These are phyloP conservation scores for Drosophila setosimentum DNA, from an alignment of 2,888 invertebrate species.

Conservation along the genomic window DNA sequence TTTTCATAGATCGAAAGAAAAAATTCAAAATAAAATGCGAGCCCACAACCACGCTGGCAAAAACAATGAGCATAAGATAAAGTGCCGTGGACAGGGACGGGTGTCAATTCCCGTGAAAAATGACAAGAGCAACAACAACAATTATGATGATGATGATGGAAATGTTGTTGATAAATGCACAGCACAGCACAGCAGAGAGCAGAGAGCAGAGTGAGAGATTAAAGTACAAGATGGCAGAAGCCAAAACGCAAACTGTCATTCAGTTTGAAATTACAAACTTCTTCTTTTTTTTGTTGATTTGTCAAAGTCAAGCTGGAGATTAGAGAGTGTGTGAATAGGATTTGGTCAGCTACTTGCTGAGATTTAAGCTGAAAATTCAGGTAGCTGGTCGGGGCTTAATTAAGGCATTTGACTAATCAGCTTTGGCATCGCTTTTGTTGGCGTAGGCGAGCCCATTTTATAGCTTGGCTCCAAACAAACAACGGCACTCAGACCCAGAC, in stretches of 20 bases:
- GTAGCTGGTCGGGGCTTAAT: conserved; percentile 66
- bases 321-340: conserved; percentile 17
- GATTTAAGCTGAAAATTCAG: conserved; percentile 43
- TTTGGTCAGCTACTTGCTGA: conserved; percentile 1
- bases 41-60: conserved; percentile 11
- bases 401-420: conserved; percentile 71
- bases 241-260: conserved; percentile 75
- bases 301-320: conserved; percentile 38
- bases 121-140: conserved; percentile 46
- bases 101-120: conserved; percentile 75
- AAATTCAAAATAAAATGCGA: conserved; percentile 9
- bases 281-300: neutral
- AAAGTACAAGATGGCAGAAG: conserved; percentile 42
- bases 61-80: conserved; percentile 40
- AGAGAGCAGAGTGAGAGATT: conserved; percentile 15
- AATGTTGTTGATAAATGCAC: conserved; percentile 61
- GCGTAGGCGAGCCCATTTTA: conserved; percentile 12
- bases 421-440: conserved; percentile 53
- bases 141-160: conserved; percentile 33
- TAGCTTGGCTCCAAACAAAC: neutral
- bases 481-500: conserved; percentile 55
- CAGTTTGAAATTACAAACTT: conserved; percentile 75
- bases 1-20: conserved; percentile 66
- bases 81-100: conserved; percentile 42
- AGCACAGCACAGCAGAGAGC: conserved; percentile 30